Base-by-base conservation (phyloP, 2,113 vertebrate genomes). In the Carassius carassius region DNA sequence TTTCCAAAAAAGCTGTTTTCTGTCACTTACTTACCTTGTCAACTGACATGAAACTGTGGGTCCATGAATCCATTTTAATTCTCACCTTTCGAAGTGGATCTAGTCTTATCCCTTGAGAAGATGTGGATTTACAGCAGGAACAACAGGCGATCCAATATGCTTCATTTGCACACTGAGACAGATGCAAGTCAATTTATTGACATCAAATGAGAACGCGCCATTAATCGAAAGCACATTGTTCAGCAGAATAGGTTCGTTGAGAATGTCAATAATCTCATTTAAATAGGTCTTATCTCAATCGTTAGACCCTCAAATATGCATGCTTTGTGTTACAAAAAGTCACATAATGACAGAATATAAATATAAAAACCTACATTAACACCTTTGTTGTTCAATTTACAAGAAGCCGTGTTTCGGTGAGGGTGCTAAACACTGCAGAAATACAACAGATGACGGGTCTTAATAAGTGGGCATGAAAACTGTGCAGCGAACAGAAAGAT, bases 191-290 rank as follows among this genome's bases (percentile, higher is more conserved):
- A 80, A 88, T 88, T 84, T 86, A 86, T 86, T 82, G 89, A 90
- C 78, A 87, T 85, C 86, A 70, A 74, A 88, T 85, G 16, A 56
- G 3, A 87, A 87, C 74, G 12, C 85, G 67, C 51, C 79, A 86
- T 80, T 41, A 89, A 90, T 90, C 87, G 88, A 92, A 90, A 90
- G 60, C 79, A 83, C 85, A 88, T 54, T 77, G 67, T 88, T 88
- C 90, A 91, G 91, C 86, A 89, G 85, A 87, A 91, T 86, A 87
- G 83, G 63, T 49, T 78, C 41, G 49, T 85, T 82, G 32, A 81
- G 65, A 19, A 90, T 90, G 91, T 92, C 92, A 88, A 93, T 94
- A 93, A 87, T 91, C 88, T 89, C 90, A 86, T 94, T 93, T 88
- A 92, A 94, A 92, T 87, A 65, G 41, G 90, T 87, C 91, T 89